Evolutionary conservation across 2,797 vertebrate species (phyloP).

Genomic region (Mareca strepera): DNA sequence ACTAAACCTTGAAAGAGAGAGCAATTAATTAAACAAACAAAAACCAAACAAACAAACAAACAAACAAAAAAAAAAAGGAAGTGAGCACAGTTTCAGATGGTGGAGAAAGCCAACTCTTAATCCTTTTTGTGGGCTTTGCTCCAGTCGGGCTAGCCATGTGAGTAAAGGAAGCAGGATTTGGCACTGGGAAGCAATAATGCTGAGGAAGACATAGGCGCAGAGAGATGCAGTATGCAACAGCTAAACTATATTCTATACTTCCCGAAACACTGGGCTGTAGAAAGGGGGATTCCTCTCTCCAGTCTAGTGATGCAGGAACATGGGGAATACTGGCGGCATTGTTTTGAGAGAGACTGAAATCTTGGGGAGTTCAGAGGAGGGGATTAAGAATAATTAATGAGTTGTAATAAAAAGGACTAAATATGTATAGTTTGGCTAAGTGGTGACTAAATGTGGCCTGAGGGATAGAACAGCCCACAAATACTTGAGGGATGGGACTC

Average conservation of each 20-base stretch:
- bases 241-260: neutral
- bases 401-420: neutral
- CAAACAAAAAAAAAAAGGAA: neutral
- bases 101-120: constrained; percentile 29
- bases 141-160: neutral
- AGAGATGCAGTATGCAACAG: neutral
- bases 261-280: neutral
- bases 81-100: neutral
- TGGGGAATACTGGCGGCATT: neutral
- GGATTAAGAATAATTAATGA: constrained; percentile 28
- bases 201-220: neutral
- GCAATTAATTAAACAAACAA: neutral
- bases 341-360: neutral
- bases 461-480: constrained; percentile 11
- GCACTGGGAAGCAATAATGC: neutral
- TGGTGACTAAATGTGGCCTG: constrained; percentile 18
- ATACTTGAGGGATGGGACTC: constrained; percentile 1
- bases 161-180: constrained; percentile 7
- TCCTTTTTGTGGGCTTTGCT: constrained; percentile 28
- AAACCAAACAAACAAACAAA: neutral
- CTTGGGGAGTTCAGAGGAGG: neutral
- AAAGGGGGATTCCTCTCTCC: neutral
- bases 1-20: neutral
- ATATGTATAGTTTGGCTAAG: constrained; percentile 29
- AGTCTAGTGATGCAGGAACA: neutral